Evolutionary conservation across 2,888 invertebrate genomes (phyloP).

Genomic region (Mesorhabditis spiculigera): DNA sequence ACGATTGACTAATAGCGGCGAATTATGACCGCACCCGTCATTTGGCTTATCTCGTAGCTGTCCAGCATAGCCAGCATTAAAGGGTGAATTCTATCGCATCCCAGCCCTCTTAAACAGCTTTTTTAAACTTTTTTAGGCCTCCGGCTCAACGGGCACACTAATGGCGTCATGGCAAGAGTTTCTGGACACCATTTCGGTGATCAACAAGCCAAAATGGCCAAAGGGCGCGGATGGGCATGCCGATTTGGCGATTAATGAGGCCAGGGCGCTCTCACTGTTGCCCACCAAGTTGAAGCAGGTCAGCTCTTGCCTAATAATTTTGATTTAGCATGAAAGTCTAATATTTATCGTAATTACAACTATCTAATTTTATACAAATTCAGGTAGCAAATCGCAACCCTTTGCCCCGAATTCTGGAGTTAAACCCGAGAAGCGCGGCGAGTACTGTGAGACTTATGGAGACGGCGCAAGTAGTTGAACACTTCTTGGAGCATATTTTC

Average conservation of each 20-base stretch:
- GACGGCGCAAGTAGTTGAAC: not conserved
- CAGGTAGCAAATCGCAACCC: not conserved
- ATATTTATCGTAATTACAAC: too few species aligned
- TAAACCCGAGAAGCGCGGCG: not conserved
- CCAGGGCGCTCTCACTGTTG: not conserved
- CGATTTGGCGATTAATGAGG: not conserved
- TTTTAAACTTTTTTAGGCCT: not conserved
- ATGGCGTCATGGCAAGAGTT: not conserved
- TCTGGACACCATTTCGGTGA: not conserved
- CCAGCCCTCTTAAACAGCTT: too few species aligned
- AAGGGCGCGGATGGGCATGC: not conserved
- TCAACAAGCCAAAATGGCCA: not conserved
- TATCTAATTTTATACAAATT: too few species aligned
- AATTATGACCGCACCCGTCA: too few species aligned
- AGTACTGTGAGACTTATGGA: not conserved
- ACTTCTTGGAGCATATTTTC: not conserved
- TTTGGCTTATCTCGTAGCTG: too few species aligned
- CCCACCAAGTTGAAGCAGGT: not conserved
- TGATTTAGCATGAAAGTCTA: not conserved
- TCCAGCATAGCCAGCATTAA: too few species aligned
- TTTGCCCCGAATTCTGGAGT: not conserved
- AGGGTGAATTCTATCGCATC: too few species aligned
- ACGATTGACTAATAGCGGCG: too few species aligned
- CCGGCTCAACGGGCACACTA: not conserved
- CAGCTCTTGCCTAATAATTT: not conserved